Base-by-base conservation (phyloP, 2,113 vertebrate genomes). In the Nycticorax nycticorax region DNA sequence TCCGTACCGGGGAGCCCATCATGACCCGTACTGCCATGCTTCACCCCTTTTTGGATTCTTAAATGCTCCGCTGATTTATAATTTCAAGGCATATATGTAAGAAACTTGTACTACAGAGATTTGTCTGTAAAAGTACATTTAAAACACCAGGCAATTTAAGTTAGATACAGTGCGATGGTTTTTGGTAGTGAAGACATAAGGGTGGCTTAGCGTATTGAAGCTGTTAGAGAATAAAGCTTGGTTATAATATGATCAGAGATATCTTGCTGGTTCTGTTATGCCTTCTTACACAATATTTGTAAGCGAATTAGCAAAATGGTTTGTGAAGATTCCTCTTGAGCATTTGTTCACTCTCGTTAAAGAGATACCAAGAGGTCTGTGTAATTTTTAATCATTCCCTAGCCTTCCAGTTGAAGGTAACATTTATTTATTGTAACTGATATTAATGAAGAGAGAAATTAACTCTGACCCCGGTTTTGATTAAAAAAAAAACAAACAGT, bases 341-440 rank as follows among this genome's bases (percentile, higher is more conserved):
- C 55, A 55, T 97, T 97, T 92, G 45, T 92, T 96, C 94, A 75
- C 9, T 80, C 56, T 76, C 86, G 33, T 88, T 83, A 72, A 81
- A 93, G 83, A 80, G 73, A 95, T 82, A 92, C 71, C 88, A 87
- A 94, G 85, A 74, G 63, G 62, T 50, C 22, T 85, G 27, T 81
- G 66, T 37, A 79, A 32, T 89, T 94, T 82, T 93, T 32, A 93
- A 93, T 50, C 37, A n/a, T 87, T 71, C 52, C 16, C 63, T 68
- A 80, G 57, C 39, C 79, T 86, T 75, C 41, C 7, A 12, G 62
- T 45, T 63, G 41, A 95, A 96, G 66, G 85, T 41, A 88, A 71
- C 48, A 30, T 78, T 63, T 74, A 63, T 94, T 92, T 94, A 23
- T 43, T 67, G 47, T 33, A 35, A 20, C 28, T 28, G 35, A 76